phyloP scores from a whole-genome alignment of 2,113 vertebrate genomes.

The Pelodiscus sinensis region DNA sequence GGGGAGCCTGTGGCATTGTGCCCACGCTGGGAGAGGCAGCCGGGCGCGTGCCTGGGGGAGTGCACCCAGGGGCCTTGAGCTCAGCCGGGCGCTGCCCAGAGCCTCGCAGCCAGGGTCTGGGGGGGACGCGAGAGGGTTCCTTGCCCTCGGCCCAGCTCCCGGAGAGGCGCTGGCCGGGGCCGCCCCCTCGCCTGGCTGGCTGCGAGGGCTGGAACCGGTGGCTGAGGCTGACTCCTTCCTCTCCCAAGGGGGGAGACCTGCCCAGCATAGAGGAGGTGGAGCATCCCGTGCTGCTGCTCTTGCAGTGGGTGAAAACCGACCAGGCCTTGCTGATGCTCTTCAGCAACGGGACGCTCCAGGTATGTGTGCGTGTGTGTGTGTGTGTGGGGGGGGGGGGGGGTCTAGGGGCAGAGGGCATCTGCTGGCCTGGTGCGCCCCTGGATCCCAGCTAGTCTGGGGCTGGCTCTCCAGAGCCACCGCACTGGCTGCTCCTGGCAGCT shows the following conservation, averaged over 20 bases:
- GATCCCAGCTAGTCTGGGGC: neutral
- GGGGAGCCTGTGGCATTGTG: too few species aligned
- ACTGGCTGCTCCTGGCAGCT: too few species aligned
- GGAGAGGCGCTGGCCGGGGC: too few species aligned
- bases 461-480: neutral
- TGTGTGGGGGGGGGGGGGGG: neutral
- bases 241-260: constrained; percentile 90
- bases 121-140: neutral
- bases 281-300: constrained; percentile 82
- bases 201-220: neutral
- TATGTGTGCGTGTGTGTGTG: constrained; percentile 46
- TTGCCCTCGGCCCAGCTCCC: neutral
- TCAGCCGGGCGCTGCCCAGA: neutral
- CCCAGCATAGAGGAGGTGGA: constrained; percentile 82
- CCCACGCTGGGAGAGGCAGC: too few species aligned
- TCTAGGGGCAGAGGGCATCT: neutral
- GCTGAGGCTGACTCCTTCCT: neutral
- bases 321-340: constrained; percentile 98
- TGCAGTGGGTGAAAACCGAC: constrained; percentile 98
- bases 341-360: constrained; percentile 94
- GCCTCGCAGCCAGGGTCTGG: neutral
- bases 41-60: too few species aligned
- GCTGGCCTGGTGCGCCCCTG: neutral
- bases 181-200: rapidly evolving
- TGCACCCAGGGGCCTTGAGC: too few species aligned